phyloP scores from a whole-genome alignment of 2,888 invertebrate species.

The Ptychoptera contaminata region DNA sequence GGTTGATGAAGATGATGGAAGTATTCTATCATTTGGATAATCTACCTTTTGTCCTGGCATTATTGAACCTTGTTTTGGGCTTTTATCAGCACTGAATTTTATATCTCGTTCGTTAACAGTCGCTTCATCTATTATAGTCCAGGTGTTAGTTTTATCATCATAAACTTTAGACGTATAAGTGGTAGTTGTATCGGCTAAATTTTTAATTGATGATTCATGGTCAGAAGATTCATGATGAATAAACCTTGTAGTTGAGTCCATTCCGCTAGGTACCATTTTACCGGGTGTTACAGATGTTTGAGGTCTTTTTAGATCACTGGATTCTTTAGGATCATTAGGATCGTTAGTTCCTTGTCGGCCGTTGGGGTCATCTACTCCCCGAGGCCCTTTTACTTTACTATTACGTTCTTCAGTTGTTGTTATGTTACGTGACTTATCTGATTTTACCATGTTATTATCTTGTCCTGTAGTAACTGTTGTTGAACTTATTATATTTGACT shows the following conservation, averaged over 20 bases:
- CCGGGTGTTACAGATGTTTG: no score
- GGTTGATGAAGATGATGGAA: neutral
- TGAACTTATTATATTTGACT: no score
- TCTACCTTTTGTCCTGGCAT: neutral
- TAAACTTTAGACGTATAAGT: constrained; percentile 14
- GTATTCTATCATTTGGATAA: neutral
- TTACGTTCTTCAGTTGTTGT: neutral
- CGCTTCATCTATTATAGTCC: constrained; percentile 13
- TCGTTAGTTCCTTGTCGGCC: neutral
- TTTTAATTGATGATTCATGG: constrained; percentile 5
- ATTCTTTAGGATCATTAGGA: neutral
- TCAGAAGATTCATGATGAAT: neutral
- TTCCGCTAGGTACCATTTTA: neutral
- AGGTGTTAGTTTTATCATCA: constrained; percentile 13
- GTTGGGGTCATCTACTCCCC: neutral
- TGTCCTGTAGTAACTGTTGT: neutral
- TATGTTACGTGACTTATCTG: neutral
- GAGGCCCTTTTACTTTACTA: neutral
- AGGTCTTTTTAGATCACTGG: neutral
- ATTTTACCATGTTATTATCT: neutral
- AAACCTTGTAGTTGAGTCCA: neutral
- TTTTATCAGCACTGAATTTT: constrained; percentile 4
- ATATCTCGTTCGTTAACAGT: constrained; percentile 12
- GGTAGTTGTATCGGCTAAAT: constrained; percentile 11
- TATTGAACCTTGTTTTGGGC: neutral